phyloP scores from a whole-genome alignment of 2,113 vertebrate species.

The Tachycineta bicolor region DNA sequence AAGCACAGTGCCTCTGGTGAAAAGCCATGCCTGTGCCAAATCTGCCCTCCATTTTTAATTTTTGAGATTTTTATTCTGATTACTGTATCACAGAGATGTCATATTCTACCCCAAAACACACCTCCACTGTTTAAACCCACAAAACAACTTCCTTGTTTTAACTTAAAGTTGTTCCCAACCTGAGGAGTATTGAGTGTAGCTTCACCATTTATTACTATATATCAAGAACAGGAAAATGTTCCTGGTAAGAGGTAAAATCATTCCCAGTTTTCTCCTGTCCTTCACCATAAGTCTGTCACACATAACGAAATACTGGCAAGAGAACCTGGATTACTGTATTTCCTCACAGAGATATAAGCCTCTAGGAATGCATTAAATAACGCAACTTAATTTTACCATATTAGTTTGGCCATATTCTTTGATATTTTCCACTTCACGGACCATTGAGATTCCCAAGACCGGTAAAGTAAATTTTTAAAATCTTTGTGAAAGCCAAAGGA shows the following conservation, averaged over 20 bases:
- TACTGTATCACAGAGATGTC: background rate
- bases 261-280: background rate
- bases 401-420: background rate
- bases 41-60: background rate
- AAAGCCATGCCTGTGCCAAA: background rate
- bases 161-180: background rate
- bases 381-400: slow-evolving; percentile 6
- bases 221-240: background rate
- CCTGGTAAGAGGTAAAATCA: background rate
- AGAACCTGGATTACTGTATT: background rate
- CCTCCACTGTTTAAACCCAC: background rate
- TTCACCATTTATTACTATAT: background rate
- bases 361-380: background rate
- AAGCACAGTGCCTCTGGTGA: background rate
- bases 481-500: slow-evolving; percentile 2
- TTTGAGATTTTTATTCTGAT: background rate
- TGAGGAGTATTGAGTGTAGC: background rate
- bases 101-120: background rate
- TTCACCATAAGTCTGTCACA: background rate
- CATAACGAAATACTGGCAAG: background rate
- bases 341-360: background rate
- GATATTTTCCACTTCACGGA: slow-evolving; percentile 26
- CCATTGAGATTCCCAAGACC: background rate
- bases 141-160: background rate
- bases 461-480: background rate